Evolutionary conservation across 2,113 vertebrate species (phyloP).

Genomic region (Apodemus speciosus): DNA sequence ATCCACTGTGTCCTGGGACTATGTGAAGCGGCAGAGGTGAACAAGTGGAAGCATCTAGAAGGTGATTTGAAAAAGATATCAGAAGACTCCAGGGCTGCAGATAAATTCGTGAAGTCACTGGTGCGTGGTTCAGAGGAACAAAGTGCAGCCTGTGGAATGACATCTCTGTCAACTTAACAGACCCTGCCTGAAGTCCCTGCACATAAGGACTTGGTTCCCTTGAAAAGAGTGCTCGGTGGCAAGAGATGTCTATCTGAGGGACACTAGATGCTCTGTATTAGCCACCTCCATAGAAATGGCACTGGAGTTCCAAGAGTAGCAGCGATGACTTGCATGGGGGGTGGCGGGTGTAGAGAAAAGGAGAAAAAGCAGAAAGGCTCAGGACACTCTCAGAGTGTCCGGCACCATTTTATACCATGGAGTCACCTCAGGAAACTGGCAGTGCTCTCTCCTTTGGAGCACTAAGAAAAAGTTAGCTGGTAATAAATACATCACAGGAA

Average conservation of each 20-base stretch:
- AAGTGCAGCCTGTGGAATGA: not conserved
- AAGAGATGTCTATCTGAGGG: not conserved
- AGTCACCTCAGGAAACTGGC: not conserved
- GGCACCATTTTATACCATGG: not conserved
- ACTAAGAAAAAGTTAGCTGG: not conserved
- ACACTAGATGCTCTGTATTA: not conserved
- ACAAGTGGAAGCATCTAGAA: slow-evolving; percentile 7
- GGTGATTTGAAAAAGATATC: not conserved
- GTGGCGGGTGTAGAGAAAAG: not conserved
- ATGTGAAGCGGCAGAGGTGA: not conserved
- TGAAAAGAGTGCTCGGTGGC: slow-evolving; percentile 7
- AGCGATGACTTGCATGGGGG: not conserved
- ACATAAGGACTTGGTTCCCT: not conserved
- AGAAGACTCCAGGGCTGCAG: not conserved
- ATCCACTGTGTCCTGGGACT: not conserved
- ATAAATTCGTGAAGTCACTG: not conserved
- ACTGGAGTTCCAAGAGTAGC: not conserved
- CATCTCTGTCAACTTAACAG: not conserved
- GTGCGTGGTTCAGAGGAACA: not conserved
- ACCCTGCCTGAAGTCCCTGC: not conserved
- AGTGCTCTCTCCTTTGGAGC: not conserved
- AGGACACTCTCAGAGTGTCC: not conserved
- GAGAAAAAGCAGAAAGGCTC: not conserved
- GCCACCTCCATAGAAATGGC: not conserved
- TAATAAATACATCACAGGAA: not conserved